Conservation (phyloP, 2,888 invertebrate species). For the Onthophagus sagittarius region DNA sequence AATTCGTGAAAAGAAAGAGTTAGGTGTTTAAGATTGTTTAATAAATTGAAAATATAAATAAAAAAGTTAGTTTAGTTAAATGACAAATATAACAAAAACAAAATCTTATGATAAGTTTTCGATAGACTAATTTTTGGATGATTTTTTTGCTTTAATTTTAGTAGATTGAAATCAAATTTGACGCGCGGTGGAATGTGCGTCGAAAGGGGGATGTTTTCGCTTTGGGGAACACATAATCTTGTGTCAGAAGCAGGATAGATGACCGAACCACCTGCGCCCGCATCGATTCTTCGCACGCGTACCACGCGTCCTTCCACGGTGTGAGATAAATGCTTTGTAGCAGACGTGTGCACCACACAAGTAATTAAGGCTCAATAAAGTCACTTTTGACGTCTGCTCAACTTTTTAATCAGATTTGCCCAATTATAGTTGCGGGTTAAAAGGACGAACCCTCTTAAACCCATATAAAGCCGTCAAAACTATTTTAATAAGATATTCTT, state of each 20-base stretch:
- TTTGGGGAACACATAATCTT: slow-evolving; percentile 40
- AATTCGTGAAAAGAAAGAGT: too few species aligned
- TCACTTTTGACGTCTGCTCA: background rate
- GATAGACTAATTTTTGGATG: background rate
- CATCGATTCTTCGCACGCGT: slow-evolving; percentile 44
- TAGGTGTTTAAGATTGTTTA: too few species aligned
- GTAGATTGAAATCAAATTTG: background rate
- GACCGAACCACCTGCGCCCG: slow-evolving; percentile 43
- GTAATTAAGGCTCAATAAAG: background rate
- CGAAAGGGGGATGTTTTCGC: slow-evolving; percentile 20
- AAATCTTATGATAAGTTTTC: too few species aligned
- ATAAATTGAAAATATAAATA: too few species aligned
- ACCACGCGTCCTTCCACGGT: background rate
- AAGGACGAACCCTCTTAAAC: background rate
- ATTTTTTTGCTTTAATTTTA: background rate
- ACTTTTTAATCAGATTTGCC: background rate
- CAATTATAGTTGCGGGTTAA: background rate
- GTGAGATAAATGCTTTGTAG: background rate
- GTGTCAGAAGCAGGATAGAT: slow-evolving; percentile 46
- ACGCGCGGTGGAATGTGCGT: background rate
- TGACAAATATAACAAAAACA: too few species aligned
- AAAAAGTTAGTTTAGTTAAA: too few species aligned
- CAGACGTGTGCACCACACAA: background rate
- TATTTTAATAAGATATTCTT: background rate
- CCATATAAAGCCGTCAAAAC: background rate